These are phyloP conservation scores for Plotosus lineatus DNA, from an alignment of 2,113 vertebrate genomes.

Conservation along the genomic window DNA sequence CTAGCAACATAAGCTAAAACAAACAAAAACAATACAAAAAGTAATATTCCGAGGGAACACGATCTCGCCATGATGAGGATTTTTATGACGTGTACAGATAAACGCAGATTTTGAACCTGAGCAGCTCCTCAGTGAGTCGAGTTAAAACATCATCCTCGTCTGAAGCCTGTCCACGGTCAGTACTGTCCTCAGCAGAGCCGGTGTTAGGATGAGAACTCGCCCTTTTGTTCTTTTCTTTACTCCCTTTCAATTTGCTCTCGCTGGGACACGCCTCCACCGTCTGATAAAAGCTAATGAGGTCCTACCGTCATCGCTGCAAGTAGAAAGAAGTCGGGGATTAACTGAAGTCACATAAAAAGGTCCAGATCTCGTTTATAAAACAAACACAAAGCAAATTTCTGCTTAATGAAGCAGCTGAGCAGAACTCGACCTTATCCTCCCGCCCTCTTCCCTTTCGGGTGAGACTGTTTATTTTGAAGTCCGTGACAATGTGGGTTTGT, in stretches of 20 bases:
- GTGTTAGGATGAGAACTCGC: conserved; percentile 15
- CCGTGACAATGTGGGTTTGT: conserved; percentile 5
- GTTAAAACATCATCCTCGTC: background rate
- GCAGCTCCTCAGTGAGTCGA: background rate
- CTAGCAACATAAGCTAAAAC: too few relatives aligned
- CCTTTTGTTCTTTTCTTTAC: conserved; percentile 27
- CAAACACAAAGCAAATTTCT: conserved; percentile 6
- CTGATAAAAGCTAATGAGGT: conserved; percentile 53
- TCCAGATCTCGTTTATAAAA: conserved; percentile 9
- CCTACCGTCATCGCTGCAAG: conserved; percentile 7
- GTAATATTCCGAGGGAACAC: background rate
- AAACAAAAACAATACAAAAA: too few relatives aligned
- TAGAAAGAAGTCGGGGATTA: conserved; percentile 17
- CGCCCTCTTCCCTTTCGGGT: background rate
- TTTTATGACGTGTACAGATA: background rate
- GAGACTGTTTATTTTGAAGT: background rate
- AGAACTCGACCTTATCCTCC: background rate
- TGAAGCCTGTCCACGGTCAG: background rate
- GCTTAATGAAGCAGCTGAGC: conserved; percentile 1
- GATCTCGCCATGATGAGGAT: too few relatives aligned
- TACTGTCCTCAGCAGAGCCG: conserved; percentile 2
- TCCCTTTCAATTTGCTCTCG: conserved; percentile 25
- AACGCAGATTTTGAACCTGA: background rate
- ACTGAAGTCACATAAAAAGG: conserved; percentile 42
- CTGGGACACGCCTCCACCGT: conserved; percentile 12